Base-by-base conservation (phyloP, 2,113 vertebrate genomes). In the Camelus bactrianus region DNA sequence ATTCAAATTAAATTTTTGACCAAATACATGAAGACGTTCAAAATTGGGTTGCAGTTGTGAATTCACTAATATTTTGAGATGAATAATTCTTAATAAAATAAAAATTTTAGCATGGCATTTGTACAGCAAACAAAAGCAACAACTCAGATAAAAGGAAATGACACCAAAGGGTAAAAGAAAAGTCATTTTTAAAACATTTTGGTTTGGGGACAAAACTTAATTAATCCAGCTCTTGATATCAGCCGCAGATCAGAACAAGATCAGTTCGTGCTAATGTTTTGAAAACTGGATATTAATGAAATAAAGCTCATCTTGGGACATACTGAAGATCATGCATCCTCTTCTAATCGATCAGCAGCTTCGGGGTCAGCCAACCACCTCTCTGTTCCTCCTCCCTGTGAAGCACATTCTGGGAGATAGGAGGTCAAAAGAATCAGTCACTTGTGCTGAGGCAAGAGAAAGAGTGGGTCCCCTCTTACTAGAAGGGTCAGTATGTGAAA, bases 1-100 rank as follows among this genome's bases (percentile, higher is more conserved):
- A 48, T 52, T 87, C 80, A 75, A 75, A 82, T 76, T 65, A 60
- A 38, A 77, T 30, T 62, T 64, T 79, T 81, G 15, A 60, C 19
- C 19, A 75, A 70, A 54, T 38, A 89, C 93, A 76, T 58, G n/a
- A 81, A 76, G 14, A 52, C 26, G 72, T 48, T 93, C 7, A 50
- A 79, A 79, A 60, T 54, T 84, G 48, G 12, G 42, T 35, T 79
- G n/a, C 24, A 67, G 46, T 16, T 73, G 13, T 91, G 28, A 93
- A 60, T 69, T 76, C 30, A 87, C n/a, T 79, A 89, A 81, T 69
- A 72, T 83, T 77, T 87, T 77, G 42, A 73, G 26, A 58, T 80
- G 5, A 35, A 42, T 91, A 32, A 24, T 19, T 90, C 38, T 58
- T 54, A 52, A 42, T 50, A 79, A 89, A 94, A 83, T 76, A 54